Evolutionary conservation across 2,888 invertebrate species (phyloP).

Genomic region (Rhimphoctona megacephalus): DNA sequence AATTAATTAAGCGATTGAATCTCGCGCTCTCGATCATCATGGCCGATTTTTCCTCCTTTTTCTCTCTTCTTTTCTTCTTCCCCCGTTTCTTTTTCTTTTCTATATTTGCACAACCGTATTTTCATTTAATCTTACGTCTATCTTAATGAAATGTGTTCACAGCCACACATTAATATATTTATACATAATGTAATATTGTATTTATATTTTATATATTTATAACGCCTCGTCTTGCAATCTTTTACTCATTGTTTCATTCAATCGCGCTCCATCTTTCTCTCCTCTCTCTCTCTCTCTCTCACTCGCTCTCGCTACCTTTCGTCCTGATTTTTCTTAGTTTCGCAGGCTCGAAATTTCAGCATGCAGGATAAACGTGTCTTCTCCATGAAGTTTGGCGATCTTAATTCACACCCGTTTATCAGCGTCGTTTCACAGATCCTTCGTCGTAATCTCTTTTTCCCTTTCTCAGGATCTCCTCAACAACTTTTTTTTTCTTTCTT

Average conservation of each 20-base stretch:
- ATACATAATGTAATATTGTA: conserved; percentile 69
- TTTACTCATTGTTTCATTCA: conserved; percentile 29
- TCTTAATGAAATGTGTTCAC: conserved; percentile 84
- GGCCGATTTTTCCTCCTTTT: conserved; percentile 10
- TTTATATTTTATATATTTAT: conserved; percentile 67
- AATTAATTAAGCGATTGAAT: conserved; percentile 14
- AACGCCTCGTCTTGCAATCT: conserved; percentile 57
- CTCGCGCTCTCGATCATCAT: conserved; percentile 4
- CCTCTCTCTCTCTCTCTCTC: conserved; percentile 38
- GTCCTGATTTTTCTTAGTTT: conserved; percentile 27
- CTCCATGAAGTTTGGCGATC: background rate
- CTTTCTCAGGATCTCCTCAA: background rate
- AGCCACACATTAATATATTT: conserved; percentile 84
- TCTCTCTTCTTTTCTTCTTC: background rate
- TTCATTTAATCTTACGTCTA: conserved; percentile 71
- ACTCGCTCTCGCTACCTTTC: conserved; percentile 24
- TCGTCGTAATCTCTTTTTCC: background rate
- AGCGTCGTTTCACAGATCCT: background rate
- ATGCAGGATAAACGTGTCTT: conserved; percentile 9
- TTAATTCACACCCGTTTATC: background rate
- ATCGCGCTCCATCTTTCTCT: conserved; percentile 6
- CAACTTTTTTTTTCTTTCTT: background rate
- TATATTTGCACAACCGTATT: conserved; percentile 57
- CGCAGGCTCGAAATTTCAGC: conserved; percentile 22
- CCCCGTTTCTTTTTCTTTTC: conserved; percentile 1